These are phyloP conservation scores for Aphaenogaster rudis DNA, from an alignment of 1,140 invertebrate species.

Conservation along the genomic window DNA sequence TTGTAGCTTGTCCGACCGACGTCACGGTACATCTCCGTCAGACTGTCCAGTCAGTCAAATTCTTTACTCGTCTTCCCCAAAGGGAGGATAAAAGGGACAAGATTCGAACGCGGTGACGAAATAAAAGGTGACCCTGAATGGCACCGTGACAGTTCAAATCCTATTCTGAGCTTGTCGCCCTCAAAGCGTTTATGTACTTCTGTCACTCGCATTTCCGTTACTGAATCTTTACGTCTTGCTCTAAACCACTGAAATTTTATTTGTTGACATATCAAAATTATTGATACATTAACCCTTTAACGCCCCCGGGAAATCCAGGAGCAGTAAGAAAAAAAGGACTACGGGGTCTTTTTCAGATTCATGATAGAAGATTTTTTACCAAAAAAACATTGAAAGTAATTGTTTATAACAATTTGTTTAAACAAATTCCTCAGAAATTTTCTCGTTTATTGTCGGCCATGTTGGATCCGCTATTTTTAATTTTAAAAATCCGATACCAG, in stretches of 20 bases:
- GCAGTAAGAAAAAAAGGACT: too few relatives aligned
- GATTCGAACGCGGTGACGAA: constrained; percentile 10
- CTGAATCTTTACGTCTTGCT: background rate
- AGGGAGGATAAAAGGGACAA: constrained; percentile 13
- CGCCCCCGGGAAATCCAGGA: too few relatives aligned
- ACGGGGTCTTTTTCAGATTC: too few relatives aligned
- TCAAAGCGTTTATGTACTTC: background rate
- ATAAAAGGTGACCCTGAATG: background rate
- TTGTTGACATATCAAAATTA: background rate
- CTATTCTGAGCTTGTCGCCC: constrained; percentile 21
- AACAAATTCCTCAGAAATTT: too few relatives aligned
- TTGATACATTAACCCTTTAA: background rate
- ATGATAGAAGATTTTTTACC: too few relatives aligned
- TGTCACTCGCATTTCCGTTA: background rate
- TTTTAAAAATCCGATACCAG: too few relatives aligned
- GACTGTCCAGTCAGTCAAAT: constrained; percentile 55
- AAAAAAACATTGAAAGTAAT: too few relatives aligned
- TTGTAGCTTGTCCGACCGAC: constrained; percentile 35
- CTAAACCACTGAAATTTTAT: background rate
- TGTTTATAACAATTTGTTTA: too few relatives aligned
- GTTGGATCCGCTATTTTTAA: too few relatives aligned
- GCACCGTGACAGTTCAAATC: background rate
- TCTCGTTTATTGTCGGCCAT: too few relatives aligned
- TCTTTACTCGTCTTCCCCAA: constrained; percentile 13
- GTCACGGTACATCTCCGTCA: constrained; percentile 68